Base-by-base conservation (phyloP, 2,797 vertebrate genomes). In the Mormyrus hasselquistii region DNA sequence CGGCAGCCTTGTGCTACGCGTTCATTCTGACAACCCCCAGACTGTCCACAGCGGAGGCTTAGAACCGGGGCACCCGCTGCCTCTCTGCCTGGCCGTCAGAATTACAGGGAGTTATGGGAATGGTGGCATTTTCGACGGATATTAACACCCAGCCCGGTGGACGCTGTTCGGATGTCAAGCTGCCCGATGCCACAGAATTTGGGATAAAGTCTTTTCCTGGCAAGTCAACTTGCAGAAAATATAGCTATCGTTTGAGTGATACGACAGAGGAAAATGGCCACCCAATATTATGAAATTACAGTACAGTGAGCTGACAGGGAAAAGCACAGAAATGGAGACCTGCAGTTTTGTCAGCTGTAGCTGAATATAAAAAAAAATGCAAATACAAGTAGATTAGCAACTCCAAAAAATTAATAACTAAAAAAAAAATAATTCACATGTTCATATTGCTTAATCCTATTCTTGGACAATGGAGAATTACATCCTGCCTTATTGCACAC, bases 121-220 rank as follows among this genome's bases (percentile, higher is more conserved):
- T 2, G 7, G 57, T 29, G 38, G 73, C 73, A 52, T 82, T 44
- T 50, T 73, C 50, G n/a, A 59, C 16, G 12, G 10, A 41, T 22
- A 73, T 73, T 50, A 41, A 83, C 55, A 29, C 76, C 73, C 44
- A 22, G 57, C 52, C 57, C 88, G 38, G 47, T 59, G 82, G 79
- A 59, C 55, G 57, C 86, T 65, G 55, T 76, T 82, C 85, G 88
- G 83, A 85, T 62, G 76, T 84, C 79, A 85, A 62, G 79, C 55
- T 6, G 73, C 88, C 57, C 62, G 57, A 89, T 47, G 59, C 10
- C 38, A 50, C 55, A 49, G 55, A 52, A 89, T 25, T 41, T 29
- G 25, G 38, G 88, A 59, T 89, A 49, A 84, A 82, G 38, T 52
- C 47, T 22, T 25, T 52, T 25, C 22, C 82, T 85, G 82, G 47